These are phyloP conservation scores for Urocyon cinereoargenteus DNA, from an alignment of 2,797 vertebrate species.

Conservation along the genomic window DNA sequence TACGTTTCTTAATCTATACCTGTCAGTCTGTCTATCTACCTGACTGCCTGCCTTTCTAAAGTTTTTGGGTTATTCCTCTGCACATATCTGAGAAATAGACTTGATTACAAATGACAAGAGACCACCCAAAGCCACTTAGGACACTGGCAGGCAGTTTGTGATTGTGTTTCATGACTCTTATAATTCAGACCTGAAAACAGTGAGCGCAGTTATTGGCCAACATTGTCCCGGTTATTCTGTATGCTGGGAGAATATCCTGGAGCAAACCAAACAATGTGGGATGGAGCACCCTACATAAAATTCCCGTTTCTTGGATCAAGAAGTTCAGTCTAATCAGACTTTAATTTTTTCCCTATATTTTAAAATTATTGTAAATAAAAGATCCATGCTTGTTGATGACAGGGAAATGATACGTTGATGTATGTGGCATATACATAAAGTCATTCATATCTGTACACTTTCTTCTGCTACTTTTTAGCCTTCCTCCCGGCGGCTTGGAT, in stretches of 20 bases:
- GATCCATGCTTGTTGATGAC: background rate
- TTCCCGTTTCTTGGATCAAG: background rate
- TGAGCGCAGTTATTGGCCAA: background rate
- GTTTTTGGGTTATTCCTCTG: background rate
- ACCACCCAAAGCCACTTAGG: background rate
- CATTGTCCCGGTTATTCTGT: background rate
- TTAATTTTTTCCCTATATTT: background rate
- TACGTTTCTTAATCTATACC: background rate
- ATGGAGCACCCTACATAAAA: background rate
- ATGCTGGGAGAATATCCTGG: background rate
- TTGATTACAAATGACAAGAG: background rate
- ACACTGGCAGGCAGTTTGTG: background rate
- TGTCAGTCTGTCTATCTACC: no score
- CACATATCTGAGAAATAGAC: background rate
- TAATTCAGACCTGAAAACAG: background rate
- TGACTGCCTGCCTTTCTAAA: background rate
- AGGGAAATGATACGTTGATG: background rate
- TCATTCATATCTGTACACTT: background rate
- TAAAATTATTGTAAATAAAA: background rate
- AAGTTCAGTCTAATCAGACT: slow-evolving; percentile 18
- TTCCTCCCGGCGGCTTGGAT: slow-evolving; percentile 95
- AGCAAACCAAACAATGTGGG: background rate
- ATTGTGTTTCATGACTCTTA: background rate
- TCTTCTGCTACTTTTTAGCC: slow-evolving; percentile 89
- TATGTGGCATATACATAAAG: background rate